These are phyloP conservation scores for Saguinus midas DNA, from an alignment of 2,113 vertebrate genomes.

Conservation along the genomic window DNA sequence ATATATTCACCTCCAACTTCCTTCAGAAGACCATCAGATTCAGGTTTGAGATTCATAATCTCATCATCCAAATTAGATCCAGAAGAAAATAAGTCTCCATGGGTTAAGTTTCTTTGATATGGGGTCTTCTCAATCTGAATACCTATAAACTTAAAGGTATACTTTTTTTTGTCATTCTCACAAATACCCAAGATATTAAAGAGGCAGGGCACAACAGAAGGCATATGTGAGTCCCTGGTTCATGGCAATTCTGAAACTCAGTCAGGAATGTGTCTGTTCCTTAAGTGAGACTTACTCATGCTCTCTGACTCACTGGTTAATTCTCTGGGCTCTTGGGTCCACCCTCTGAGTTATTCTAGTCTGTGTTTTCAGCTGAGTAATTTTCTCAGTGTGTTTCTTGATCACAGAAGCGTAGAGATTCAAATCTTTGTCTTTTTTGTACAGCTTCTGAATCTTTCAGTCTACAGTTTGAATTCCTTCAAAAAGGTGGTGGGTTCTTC, in stretches of 20 bases:
- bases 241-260: not conserved
- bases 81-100: not conserved
- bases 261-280: not conserved
- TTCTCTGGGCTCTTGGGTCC: not conserved
- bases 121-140: not conserved
- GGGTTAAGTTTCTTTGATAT: not conserved
- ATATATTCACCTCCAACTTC: not conserved
- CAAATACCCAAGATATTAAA: not conserved
- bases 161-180: not conserved
- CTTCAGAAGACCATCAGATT: not conserved
- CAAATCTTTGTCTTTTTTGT: not conserved
- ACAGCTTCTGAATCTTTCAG: not conserved
- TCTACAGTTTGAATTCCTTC: not conserved
- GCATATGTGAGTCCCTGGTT: not conserved
- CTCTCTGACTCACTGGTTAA: not conserved
- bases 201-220: not conserved
- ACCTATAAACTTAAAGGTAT: not conserved
- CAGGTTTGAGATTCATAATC: not conserved
- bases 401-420: not conserved
- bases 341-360: not conserved
- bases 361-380: not conserved
- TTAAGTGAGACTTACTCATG: not conserved
- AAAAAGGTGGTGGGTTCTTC: not conserved
- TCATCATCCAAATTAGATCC: not conserved
- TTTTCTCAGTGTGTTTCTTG: not conserved